phyloP scores from a whole-genome alignment of 2,797 vertebrate species.

The Pampus argenteus region DNA sequence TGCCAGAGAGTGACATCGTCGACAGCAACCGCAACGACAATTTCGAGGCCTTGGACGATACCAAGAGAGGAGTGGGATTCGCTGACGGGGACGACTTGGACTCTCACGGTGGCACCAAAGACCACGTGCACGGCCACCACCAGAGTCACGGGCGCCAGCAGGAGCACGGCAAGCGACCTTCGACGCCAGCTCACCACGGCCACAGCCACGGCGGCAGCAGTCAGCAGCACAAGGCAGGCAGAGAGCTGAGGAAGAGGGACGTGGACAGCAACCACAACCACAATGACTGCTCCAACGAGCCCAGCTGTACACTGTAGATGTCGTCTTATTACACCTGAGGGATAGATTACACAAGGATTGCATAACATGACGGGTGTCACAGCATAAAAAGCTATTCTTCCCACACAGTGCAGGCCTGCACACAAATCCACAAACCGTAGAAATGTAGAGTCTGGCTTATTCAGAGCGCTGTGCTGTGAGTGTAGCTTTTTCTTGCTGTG shows the following conservation, averaged over 20 bases:
- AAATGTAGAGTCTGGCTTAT: conserved; percentile 40
- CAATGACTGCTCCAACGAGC: conserved; percentile 83
- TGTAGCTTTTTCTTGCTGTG: conserved; percentile 65
- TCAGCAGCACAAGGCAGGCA: conserved; percentile 85
- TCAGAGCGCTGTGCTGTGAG: conserved; percentile 39
- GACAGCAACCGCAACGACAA: conserved; percentile 45
- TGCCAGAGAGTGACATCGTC: conserved; percentile 60
- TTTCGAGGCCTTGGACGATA: conserved; percentile 76
- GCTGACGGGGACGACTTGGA: conserved; percentile 4
- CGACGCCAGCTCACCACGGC: conserved; percentile 42
- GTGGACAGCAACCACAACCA: conserved; percentile 80
- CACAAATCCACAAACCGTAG: conserved; percentile 28
- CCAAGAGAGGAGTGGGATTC: conserved; percentile 47
- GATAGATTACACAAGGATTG: conserved; percentile 51
- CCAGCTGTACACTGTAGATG: conserved; percentile 89
- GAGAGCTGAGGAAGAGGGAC: conserved; percentile 91
- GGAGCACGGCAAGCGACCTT: conserved; percentile 62
- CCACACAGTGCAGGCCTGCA: conserved; percentile 55
- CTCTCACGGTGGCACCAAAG: conserved; percentile 47
- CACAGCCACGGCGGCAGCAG: conserved; percentile 58
- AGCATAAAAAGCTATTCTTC: conserved; percentile 66
- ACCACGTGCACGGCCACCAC: conserved; percentile 63
- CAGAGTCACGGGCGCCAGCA: conserved; percentile 67
- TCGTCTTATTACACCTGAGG: conserved; percentile 32
- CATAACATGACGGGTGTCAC: conserved; percentile 56